These are phyloP conservation scores for Sphaerodactylus townsendi DNA, from an alignment of 2,113 vertebrate species.

Conservation along the genomic window DNA sequence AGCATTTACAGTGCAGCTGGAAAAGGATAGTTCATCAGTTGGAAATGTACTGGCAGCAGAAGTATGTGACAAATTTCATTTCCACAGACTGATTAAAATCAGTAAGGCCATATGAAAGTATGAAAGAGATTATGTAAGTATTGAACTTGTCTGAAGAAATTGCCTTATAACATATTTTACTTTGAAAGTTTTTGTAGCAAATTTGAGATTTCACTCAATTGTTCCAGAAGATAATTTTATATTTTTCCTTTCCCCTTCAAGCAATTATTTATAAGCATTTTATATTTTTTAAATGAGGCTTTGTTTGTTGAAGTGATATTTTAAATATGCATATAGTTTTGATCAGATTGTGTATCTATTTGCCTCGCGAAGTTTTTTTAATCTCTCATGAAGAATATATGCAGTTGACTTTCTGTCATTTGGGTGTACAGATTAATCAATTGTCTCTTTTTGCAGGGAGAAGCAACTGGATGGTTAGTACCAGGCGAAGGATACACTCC, in stretches of 20 bases:
- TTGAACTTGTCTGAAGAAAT: background rate
- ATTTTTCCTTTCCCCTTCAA: background rate
- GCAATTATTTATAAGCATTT: background rate
- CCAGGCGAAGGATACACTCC: constrained; percentile 83
- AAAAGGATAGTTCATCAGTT: constrained; percentile 38
- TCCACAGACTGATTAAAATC: constrained; percentile 29
- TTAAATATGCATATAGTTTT: constrained; percentile 1
- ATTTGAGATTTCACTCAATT: background rate
- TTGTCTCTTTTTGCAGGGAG: constrained; percentile 67
- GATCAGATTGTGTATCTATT: background rate
- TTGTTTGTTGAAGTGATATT: background rate
- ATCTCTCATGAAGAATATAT: constrained; percentile 2
- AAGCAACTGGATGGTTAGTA: constrained; percentile 59
- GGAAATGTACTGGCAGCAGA: constrained; percentile 33
- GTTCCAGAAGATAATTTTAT: background rate
- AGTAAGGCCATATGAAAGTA: constrained; percentile 7
- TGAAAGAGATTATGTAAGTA: background rate
- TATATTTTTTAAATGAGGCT: background rate
- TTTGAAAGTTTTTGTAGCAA: background rate
- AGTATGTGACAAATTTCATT: constrained; percentile 25
- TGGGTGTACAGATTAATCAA: background rate
- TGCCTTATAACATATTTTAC: background rate
- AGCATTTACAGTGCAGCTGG: constrained; percentile 19
- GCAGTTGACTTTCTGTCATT: constrained; percentile 2
- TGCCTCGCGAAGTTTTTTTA: background rate